Base-by-base conservation (phyloP, 2,888 invertebrate genomes). In the Aspidiotus destructor region DNA sequence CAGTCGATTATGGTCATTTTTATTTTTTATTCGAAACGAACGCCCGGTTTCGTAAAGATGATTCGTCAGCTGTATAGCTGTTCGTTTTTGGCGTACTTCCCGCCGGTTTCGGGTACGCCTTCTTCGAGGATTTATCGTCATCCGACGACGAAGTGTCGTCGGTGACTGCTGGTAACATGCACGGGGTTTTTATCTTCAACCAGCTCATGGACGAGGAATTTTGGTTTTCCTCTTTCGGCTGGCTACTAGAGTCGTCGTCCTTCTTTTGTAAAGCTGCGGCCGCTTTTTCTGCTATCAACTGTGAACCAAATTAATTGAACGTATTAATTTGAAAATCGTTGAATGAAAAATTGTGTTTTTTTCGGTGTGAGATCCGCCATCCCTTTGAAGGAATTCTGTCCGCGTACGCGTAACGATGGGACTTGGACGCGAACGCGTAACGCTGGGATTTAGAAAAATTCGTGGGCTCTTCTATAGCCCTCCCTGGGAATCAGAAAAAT, bases 101-200 rank as follows among this genome's bases (percentile, higher is more conserved):
- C 13, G 57, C 52, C 2, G 62, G 67, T 16, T 71, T 69, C 7
- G 71, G 65, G 60, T 71, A 71, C 13, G 69, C 71, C 13, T 68
- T 52, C 7, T 41, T 68, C 10, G 17, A 40, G 9, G 41, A n/a
- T 41, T 41, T 62, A 2, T 70, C 62, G 17, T 60, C 65, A 48
- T 62, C 55, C 13, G 68, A 70, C 6, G 61, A 41, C 11, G 55
- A 58, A 16, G 60, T 69, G 5, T 44, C 55, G 48, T 72, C 72
- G n/a, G 71, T 70, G 52, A 72, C 71, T 16, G 72, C 72, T 9
- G 72, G 72, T 63, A 72, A 53, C 55, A 72, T 71, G 41, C 72
- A 72, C 10, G 72, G 72, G 5, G 69, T 71, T 10, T 68, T 68
- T 16, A 68, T 8, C 53, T 54, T 68, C 16, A 54, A 61, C 68